Conservation (phyloP, 2,888 invertebrate species). For the Ophion ellenae region DNA sequence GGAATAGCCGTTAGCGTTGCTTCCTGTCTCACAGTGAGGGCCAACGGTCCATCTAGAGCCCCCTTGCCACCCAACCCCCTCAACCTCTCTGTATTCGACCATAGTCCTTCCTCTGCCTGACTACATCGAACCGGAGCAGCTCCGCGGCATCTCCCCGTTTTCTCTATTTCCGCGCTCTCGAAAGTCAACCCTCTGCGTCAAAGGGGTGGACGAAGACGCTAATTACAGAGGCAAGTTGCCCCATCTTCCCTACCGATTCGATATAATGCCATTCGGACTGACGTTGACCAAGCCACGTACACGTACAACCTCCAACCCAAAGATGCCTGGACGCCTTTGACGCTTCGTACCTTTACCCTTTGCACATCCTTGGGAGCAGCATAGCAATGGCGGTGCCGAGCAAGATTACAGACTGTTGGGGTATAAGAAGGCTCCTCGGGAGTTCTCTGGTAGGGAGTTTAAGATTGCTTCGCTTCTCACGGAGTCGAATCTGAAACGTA, state of each 20-base stretch:
- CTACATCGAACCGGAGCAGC: constrained; percentile 19
- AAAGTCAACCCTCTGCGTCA: constrained; percentile 70
- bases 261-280: constrained; percentile 40
- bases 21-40: constrained; percentile 38
- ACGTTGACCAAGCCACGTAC: neutral
- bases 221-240: constrained; percentile 78
- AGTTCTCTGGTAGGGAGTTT: constrained; percentile 21
- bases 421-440: neutral
- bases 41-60: neutral
- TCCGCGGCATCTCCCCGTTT: neutral
- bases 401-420: neutral
- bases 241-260: constrained; percentile 51
- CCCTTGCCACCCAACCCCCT: neutral
- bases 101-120: constrained; percentile 23
- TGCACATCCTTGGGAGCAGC: constrained; percentile 9
- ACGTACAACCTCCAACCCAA: neutral
- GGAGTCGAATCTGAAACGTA: constrained; percentile 52
- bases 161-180: constrained; percentile 2
- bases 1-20: constrained; percentile 40
- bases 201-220: constrained; percentile 77
- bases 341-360: constrained; percentile 15
- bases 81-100: neutral
- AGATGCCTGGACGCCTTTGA: constrained; percentile 39
- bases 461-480: constrained; percentile 53
- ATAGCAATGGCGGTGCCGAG: neutral